These are phyloP conservation scores for Acromyrmex heyeri DNA, from an alignment of 1,140 invertebrate species.

Conservation along the genomic window DNA sequence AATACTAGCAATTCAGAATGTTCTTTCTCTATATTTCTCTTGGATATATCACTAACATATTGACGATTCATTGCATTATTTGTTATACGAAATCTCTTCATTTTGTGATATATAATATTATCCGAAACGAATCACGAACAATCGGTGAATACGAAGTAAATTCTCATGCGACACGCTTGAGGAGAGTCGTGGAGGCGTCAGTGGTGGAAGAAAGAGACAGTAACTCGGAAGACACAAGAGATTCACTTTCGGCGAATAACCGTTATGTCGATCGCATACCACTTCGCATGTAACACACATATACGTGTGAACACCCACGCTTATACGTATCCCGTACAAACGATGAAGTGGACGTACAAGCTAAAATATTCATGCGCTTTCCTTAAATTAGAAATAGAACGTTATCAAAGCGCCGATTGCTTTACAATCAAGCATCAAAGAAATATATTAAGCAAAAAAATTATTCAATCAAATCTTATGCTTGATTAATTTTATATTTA, in stretches of 20 bases:
- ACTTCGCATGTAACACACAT: slow-evolving; percentile 28
- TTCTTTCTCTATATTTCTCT: neutral
- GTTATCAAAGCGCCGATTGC: neutral
- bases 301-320: slow-evolving; percentile 41
- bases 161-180: slow-evolving; percentile 4
- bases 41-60: neutral
- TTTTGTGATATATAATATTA: neutral
- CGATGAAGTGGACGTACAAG: slow-evolving; percentile 27
- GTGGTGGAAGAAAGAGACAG: slow-evolving; percentile 65
- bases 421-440: neutral
- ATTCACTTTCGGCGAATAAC: slow-evolving; percentile 77
- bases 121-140: neutral
- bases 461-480: neutral
- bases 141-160: neutral
- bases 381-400: neutral
- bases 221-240: slow-evolving; percentile 48
- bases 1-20: neutral
- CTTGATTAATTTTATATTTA: neutral
- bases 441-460: neutral
- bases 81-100: neutral
- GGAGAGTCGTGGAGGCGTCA: slow-evolving; percentile 9
- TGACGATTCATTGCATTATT: neutral
- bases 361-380: neutral
- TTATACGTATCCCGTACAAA: neutral
- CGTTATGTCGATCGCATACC: slow-evolving; percentile 63